Evolutionary conservation across 2,888 invertebrate genomes (phyloP), one percentile per base, ranked within the genome.

Genomic region (Zygothrica quintamaculata): DNA sequence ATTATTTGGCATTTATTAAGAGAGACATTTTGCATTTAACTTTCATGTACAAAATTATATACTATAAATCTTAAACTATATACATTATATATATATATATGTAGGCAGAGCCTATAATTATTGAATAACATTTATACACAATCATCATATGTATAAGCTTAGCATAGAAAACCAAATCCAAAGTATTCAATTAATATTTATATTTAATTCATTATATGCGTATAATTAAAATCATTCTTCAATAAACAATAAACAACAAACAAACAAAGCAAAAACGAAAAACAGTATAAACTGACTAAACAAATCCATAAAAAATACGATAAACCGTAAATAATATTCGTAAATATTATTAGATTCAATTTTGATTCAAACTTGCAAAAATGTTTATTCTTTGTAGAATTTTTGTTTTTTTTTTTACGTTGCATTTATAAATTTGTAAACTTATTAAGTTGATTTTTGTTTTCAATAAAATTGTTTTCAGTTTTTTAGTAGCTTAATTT

Each of bases 71-170:
- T 51, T 29, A 37, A 59, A 48, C 9, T 43, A 48, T 53, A 22
- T 22, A 22, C 5, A 22, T 22, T 22, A 22, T 22, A 2, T 22
- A 22, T 42, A 26, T 67, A 66, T 82, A 74, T 56, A 62, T 68
- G 44, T 79, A 81, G 88, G 88, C 87, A 70, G 87, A 88, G 88
- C 87, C 87, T 86, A 76, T 76, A 69, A n/a, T 74, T 61, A 73
- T 66, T 70, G 59, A 51, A 65, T 72, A 71, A 76, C 62, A 55
- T 37, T 51, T 68, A n/a, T n/a, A 80, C 39, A 53, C 58, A 60
- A 66, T 78, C 68, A 65, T 59, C 42, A 36, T 69, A 77, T 18
- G 61, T 59, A 16, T 62, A 76, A 75, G 65, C 18, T 26, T 76
- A 76, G 79, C 58, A 46, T 64, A 76, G 76, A 70, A 69, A 81